Evolutionary conservation across 2,113 vertebrate species (phyloP), one percentile per base, ranked within the genome.

Genomic region (Phoxinus phoxinus): DNA sequence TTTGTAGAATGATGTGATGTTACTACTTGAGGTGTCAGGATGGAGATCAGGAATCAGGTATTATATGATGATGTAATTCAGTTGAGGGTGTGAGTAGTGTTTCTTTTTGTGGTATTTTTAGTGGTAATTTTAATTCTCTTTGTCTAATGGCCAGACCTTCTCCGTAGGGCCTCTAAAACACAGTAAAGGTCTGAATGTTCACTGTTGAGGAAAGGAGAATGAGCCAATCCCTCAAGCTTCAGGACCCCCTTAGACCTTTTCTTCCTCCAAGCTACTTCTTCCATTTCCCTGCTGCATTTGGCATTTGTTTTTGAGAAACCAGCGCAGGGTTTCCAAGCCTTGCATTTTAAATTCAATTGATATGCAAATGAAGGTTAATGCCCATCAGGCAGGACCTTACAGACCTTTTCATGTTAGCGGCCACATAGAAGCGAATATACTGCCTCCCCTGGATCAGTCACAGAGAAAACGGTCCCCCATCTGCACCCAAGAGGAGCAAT

Each of bases 331-430:
- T 41, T 78, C n/a, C 37, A 61, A 61, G 53, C 56, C 44, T 46
- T 63, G 69, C 27, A 37, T 82, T 82, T 86, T 82, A 53, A 81
- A 86, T 82, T 30, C 27, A 81, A 67, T 59, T 61, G 79, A 82
- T 81, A 75, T 81, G 85, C 35, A 86, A 75, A 86, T 86, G 44
- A 82, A 63, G 79, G 67, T 73, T 82, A 73, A 81, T 86, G 84
- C 56, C 76, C 76, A 86, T 58, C 63, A 58, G 67, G 69, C 77
- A 63, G 13, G 75, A 51, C 61, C 58, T 48, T 30, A 58, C 21
- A 2, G 84, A 58, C 65, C 17, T 44, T 72, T 25, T 44, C 75
- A 21, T 85, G 51, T 81, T 46, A 65, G 79, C 35, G 30, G 21
- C 56, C 41, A 51, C 53, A 44, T 56, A 83, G 69, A 5, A 48